phyloP scores from a whole-genome alignment of 2,888 invertebrate species.

The Hydraecia micacea region DNA sequence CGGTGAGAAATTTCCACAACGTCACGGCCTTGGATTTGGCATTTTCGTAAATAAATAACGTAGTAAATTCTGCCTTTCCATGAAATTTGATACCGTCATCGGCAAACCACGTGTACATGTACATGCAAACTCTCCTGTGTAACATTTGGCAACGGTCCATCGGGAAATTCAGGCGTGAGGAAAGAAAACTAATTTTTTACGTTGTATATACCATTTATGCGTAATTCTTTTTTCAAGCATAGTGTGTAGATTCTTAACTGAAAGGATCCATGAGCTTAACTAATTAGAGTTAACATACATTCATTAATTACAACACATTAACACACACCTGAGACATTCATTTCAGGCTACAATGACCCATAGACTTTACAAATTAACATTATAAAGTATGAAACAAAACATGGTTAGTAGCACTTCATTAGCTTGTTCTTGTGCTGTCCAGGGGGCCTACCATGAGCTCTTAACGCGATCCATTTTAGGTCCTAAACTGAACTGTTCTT shows the following conservation, averaged over 20 bases:
- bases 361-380: too few species aligned
- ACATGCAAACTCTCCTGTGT: slow-evolving; percentile 10
- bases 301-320: too few species aligned
- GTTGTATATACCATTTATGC: background rate
- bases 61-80: slow-evolving; percentile 11
- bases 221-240: background rate
- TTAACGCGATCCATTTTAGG: too few species aligned
- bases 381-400: too few species aligned
- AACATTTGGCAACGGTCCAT: slow-evolving; percentile 24
- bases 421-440: background rate
- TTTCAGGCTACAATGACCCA: too few species aligned
- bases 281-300: too few species aligned
- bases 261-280: background rate
- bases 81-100: slow-evolving; percentile 43
- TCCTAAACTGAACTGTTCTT: too few species aligned
- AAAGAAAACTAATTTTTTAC: background rate
- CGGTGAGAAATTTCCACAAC: slow-evolving; percentile 26
- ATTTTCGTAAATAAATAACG: slow-evolving; percentile 41
- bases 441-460: too few species aligned
- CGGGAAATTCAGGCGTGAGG: slow-evolving; percentile 25
- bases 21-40: slow-evolving; percentile 2
- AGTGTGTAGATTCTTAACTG: background rate
- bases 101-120: slow-evolving; percentile 5
- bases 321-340: too few species aligned
- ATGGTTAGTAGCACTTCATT: too few species aligned